Conservation (phyloP, 2,113 vertebrate species). For the Rattus norvegicus region GRCr8 NC_086036.1:35607001-35607500, state of each 20-base stretch:
- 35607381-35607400: neutral
- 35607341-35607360: neutral
- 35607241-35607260: neutral
- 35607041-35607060: neutral
- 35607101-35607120: neutral
- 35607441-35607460: neutral
- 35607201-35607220: neutral
- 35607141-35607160: neutral
- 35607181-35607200: neutral
- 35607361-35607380: neutral
- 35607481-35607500: neutral
- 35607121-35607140: slow-evolving; percentile 4
- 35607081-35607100: neutral
- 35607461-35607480: neutral
- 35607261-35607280: neutral
- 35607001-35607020: neutral
- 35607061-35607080: neutral
- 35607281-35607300: neutral
- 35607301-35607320: neutral
- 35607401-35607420: neutral
- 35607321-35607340: neutral
- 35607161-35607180: neutral
- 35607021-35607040: neutral
- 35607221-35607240: neutral
- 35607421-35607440: neutral